These are phyloP conservation scores for Vanessa cardui DNA, from an alignment of 2,888 invertebrate species.

Conservation along the genomic window DNA sequence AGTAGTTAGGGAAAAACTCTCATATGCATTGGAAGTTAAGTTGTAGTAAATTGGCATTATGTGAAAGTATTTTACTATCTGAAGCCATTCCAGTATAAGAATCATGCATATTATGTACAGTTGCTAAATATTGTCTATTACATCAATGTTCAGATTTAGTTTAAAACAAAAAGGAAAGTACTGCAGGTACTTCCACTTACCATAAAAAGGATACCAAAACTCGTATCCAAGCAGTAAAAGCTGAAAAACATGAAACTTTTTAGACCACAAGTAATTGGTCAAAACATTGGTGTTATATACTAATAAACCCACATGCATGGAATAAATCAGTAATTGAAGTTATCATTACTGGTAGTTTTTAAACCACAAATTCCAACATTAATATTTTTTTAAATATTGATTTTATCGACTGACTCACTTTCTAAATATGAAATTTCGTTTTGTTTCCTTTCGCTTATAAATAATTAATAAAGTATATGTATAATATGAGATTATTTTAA, in stretches of 20 bases:
- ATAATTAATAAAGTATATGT: neutral
- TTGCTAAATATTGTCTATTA: constrained; percentile 49
- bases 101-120: constrained; percentile 35
- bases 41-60: constrained; percentile 16
- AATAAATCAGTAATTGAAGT: constrained; percentile 7
- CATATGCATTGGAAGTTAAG: neutral
- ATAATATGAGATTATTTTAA: neutral
- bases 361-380: neutral
- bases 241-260: constrained; percentile 80
- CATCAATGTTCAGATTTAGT: constrained; percentile 45
- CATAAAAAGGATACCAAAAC: constrained; percentile 76
- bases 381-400: neutral
- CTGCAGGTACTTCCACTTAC: constrained; percentile 78
- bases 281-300: constrained; percentile 38
- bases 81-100: constrained; percentile 36
- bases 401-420: neutral
- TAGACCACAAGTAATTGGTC: constrained; percentile 58
- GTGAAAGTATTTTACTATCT: constrained; percentile 20
- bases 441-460: neutral
- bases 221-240: constrained; percentile 77
- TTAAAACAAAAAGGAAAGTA: constrained; percentile 67
- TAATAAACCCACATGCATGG: constrained; percentile 44
- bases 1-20: neutral
- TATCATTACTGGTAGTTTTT: too few relatives aligned
- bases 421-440: neutral